Percentiles rank a stretch among this genome's conserved stretches.
These are phyloP conservation scores for Drosophila cognata DNA, from an alignment of 2,888 invertebrate genomes.

Conservation along the genomic window DNA sequence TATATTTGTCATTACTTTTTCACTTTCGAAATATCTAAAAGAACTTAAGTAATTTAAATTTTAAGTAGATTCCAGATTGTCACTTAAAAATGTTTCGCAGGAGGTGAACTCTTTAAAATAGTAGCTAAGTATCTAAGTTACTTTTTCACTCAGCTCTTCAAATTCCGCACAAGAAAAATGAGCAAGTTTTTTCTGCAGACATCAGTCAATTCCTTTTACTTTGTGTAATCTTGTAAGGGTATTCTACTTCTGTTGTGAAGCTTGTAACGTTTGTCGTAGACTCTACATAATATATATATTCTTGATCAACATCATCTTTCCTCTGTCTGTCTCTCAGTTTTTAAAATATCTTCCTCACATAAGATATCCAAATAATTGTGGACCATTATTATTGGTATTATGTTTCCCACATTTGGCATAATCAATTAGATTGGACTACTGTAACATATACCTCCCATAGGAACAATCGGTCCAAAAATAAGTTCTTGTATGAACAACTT, in stretches of 20 bases:
- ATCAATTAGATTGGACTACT: no score
- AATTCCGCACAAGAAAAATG: slow-evolving; percentile 23
- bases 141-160: slow-evolving; percentile 13
- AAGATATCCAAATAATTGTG: no score
- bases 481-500: no score
- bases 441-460: no score
- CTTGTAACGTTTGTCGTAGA: background rate
- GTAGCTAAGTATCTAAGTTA: background rate
- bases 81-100: background rate
- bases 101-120: background rate
- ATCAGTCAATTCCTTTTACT: slow-evolving; percentile 52
- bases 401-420: no score
- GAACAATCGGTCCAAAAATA: no score
- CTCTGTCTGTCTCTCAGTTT: background rate
- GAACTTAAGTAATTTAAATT: background rate
- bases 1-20: slow-evolving; percentile 3
- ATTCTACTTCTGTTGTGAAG: background rate
- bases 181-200: slow-evolving; percentile 29
- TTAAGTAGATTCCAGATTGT: background rate
- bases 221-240: background rate
- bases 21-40: background rate
- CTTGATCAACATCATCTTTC: background rate
- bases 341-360: background rate
- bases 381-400: no score
- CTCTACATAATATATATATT: background rate